Base-by-base conservation (phyloP, 2,888 invertebrate species). In the Macrophya alboannulata region DNA sequence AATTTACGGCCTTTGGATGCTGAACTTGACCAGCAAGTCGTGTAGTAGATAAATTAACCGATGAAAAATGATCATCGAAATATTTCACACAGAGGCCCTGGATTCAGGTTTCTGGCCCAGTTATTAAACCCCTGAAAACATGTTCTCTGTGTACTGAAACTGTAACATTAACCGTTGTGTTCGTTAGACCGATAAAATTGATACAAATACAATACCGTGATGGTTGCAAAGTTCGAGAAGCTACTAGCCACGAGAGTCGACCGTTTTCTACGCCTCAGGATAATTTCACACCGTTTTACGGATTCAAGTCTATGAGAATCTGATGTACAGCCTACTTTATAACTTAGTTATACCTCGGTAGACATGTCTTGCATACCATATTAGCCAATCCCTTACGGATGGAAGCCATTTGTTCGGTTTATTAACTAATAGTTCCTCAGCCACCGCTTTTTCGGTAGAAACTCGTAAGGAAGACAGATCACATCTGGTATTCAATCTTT, bases 221-320 rank as follows among this genome's bases (percentile, higher is more conserved):
- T 17, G 12, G 31, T 5, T 37, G 25, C 25, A 12, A 4, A 25
- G 37, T 17, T 37, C 17, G 68, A 17, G 37, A 37, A 37, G 15
- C 68, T 25, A 37, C 4, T 25, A 37, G 31, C 31, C 4, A 37
- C 5, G 68, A 68, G 68, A 68, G 31, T 15, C 17, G 4, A 17
- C 6, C 68, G 68, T 37, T 68, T 68, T 68, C 68, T 68, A 68
- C 68, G 68, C 68, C 68, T 37, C 37, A 15, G 68, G 68, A 68
- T 68, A 68, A 68, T 68, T 68, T 68, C 68, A 68, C 68, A 68
- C 68, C 68, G 17, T 68, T 68, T 68, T 37, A 68, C 17, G 15
- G 17, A 68, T 68, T 17, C 5, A 10, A 37, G 37, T 1, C 6
- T 68, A 15, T 25, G 21, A 31, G 62, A 25, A 62, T 62, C 25